Evolutionary conservation across 1,140 invertebrate genomes (phyloP), one percentile per base, ranked within the genome.

Genomic region (Lethrus apterus): DNA sequence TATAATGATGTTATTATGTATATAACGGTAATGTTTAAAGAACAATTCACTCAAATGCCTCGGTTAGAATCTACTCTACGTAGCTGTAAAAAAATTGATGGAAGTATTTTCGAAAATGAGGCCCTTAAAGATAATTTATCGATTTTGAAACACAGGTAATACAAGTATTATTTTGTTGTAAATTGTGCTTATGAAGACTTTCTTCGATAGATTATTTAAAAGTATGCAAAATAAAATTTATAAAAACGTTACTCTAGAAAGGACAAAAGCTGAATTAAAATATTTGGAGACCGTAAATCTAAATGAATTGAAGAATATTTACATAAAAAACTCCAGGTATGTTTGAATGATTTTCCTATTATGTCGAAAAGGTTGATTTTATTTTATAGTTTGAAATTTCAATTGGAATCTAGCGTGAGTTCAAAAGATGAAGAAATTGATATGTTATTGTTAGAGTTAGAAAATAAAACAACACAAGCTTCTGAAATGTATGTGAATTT

Each of bases 391-490:
- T 3, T 2, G 19, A 2, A 3, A 3, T 36, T 8, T 36, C 19
- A 17, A 4, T 17, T 36, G 10, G 15, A 14, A 20, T 20, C 15
- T 36, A 3, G 34, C 15, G 14, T n/a, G 13, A 7, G 18, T 36
- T 36, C 4, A 7, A n/a, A 3, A 36, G 34, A 7, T n/a, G n/a
- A n/a, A n/a, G 19, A 36, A 17, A 17, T 3, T 15, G 14, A n/a
- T 13, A 36, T 36, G 34, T 8, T 2, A n/a, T 4, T 36, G 34
- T 36, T 36, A 36, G 15, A 36, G 8, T 17, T 18, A 13, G 3
- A 3, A 36, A 36, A 20, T 36, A 17, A 31, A 31, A 31, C n/a
- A 31, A 4, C 30, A 31, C n/a, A n/a, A n/a, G n/a, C n/a, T n/a
- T n/a, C n/a, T n/a, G n/a, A n/a, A n/a, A n/a, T n/a, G n/a, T n/a